Percentiles rank a stretch among this genome's conserved stretches.
These are phyloP conservation scores for Euplexia lucipara DNA, from an alignment of 2,888 invertebrate genomes.

Conservation along the genomic window DNA sequence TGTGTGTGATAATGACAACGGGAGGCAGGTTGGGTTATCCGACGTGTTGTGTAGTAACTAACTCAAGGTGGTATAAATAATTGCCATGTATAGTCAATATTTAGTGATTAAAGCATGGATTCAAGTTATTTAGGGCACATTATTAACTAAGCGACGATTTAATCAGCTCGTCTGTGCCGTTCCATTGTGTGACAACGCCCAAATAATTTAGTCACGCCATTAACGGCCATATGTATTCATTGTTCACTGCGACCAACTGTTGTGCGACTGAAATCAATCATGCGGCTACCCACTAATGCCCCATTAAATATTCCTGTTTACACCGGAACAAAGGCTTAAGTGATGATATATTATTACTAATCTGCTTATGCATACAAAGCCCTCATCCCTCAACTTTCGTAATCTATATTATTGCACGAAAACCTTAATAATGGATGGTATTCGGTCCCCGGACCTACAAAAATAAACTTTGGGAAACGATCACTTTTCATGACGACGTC, in stretches of 20 bases:
- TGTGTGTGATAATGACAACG: conserved; percentile 20
- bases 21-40: neutral
- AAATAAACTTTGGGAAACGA: conserved; percentile 50
- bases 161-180: conserved; percentile 3
- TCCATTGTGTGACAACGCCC: conserved; percentile 28
- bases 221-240: conserved; percentile 36
- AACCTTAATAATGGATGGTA: conserved; percentile 34
- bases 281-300: conserved; percentile 25
- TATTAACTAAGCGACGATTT: conserved; percentile 34
- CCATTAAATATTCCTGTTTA: conserved; percentile 43
- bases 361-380: conserved; percentile 33
- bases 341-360: conserved; percentile 30
- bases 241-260: conserved; percentile 42
- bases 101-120: conserved; percentile 19
- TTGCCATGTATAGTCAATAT: conserved; percentile 14
- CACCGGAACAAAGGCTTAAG: conserved; percentile 26
- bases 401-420: conserved; percentile 45
- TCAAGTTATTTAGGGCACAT: conserved; percentile 17
- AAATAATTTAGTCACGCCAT: conserved; percentile 41
- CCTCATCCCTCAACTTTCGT: conserved; percentile 25
- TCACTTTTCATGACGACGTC: conserved; percentile 50
- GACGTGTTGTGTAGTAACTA: conserved; percentile 2
- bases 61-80: conserved; percentile 12
- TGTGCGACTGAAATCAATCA: conserved; percentile 43
- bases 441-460: conserved; percentile 26